Conservation (phyloP, 2,888 invertebrate genomes). For the Saturnia japonica region DNA sequence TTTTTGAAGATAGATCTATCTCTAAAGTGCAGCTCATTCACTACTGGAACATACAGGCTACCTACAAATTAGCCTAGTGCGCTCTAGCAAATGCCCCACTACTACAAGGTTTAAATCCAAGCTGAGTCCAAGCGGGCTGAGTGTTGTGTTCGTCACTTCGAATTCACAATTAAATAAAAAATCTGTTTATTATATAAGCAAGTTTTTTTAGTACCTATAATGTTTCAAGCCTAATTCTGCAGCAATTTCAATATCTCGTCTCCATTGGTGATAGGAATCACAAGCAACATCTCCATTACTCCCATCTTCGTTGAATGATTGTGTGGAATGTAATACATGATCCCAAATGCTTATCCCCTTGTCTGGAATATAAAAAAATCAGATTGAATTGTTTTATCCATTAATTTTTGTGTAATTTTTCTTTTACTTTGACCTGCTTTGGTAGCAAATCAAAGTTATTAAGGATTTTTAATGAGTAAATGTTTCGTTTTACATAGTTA, state of each 20-base stretch:
- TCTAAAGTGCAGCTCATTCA: no score
- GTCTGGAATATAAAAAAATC: slow-evolving; percentile 24
- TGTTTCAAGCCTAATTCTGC: slow-evolving; percentile 75
- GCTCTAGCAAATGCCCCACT: no score
- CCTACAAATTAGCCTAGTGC: no score
- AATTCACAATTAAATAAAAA: neutral
- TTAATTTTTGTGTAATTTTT: neutral
- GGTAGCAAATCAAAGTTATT: no score
- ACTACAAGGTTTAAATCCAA: no score
- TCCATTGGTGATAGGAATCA: slow-evolving; percentile 84
- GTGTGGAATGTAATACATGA: slow-evolving; percentile 25
- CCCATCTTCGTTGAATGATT: slow-evolving; percentile 18
- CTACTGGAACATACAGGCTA: no score
- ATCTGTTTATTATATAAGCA: neutral
- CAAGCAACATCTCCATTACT: slow-evolving; percentile 75
- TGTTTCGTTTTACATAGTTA: no score
- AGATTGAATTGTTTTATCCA: no score
- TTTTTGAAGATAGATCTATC: no score
- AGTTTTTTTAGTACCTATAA: slow-evolving; percentile 50
- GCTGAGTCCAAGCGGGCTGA: neutral
- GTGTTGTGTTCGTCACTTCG: neutral
- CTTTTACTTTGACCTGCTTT: no score
- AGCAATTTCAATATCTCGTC: slow-evolving; percentile 81
- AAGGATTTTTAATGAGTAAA: no score
- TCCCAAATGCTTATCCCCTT: slow-evolving; percentile 38